A percentile compares a stretch with the other conserved stretches of the same genome.
Conservation (phyloP, 2,797 vertebrate species). For the Pseudocheirus occidentalis region DNA sequence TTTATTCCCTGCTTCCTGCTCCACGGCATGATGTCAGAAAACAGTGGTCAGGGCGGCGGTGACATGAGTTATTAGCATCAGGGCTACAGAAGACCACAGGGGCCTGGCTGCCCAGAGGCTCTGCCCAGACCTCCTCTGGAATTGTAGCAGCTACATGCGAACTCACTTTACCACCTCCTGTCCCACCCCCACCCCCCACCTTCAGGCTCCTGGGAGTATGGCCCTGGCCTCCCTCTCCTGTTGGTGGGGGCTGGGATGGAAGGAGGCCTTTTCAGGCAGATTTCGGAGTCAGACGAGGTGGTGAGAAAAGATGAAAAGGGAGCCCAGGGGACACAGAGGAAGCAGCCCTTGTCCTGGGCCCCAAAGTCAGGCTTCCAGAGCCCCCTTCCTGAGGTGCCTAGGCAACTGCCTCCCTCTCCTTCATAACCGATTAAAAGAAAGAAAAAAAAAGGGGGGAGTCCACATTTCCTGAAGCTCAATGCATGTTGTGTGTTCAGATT, state of each 20-base stretch:
- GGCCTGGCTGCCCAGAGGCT: neutral
- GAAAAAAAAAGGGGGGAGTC: slow-evolving; percentile 14
- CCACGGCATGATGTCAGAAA: neutral
- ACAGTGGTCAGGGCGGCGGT: neutral
- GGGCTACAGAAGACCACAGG: neutral
- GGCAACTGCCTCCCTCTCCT: slow-evolving; percentile 64
- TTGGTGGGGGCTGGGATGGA: neutral
- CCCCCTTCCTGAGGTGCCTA: neutral
- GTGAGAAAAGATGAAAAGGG: slow-evolving; percentile 62
- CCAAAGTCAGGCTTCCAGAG: slow-evolving; percentile 13
- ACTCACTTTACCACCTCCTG: neutral
- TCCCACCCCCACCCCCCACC: neutral
- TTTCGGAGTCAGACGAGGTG: neutral
- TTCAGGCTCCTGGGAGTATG: neutral
- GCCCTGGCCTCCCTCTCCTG: slow-evolving; percentile 1
- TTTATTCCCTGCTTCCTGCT: neutral
- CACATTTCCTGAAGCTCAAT: slow-evolving; percentile 69
- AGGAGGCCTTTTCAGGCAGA: neutral
- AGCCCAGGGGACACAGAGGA: neutral
- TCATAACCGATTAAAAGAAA: slow-evolving; percentile 57
- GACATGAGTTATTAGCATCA: slow-evolving; percentile 13
- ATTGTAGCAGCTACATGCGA: neutral
- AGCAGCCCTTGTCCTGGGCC: slow-evolving; percentile 14
- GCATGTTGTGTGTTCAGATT: slow-evolving; percentile 74
- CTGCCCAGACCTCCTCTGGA: neutral